Evolutionary conservation across 1,140 invertebrate genomes (phyloP).

Genomic region (Drosophila lini): DNA sequence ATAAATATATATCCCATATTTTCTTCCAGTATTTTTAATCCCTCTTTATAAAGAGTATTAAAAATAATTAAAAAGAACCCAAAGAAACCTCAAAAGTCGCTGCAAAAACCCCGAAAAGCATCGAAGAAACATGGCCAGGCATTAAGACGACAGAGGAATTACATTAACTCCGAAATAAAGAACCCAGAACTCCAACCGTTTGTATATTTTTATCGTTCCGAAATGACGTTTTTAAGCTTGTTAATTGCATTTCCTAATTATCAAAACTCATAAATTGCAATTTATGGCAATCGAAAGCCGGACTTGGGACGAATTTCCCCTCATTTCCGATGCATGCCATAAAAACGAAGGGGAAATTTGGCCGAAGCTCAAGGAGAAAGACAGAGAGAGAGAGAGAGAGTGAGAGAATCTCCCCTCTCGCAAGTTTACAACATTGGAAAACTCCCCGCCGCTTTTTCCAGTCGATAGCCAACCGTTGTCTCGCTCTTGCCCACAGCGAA

Average conservation of each 20-base stretch:
- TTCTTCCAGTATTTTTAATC: neutral
- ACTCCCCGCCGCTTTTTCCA: slow-evolving; percentile 18
- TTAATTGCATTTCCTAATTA: slow-evolving; percentile 76
- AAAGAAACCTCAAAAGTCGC: neutral
- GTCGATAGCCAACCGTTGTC: slow-evolving; percentile 23
- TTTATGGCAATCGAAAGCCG: slow-evolving; percentile 44
- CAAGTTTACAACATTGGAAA: slow-evolving; percentile 55
- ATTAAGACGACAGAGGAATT: slow-evolving; percentile 37
- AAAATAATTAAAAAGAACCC: neutral
- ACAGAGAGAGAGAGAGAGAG: slow-evolving; percentile 6
- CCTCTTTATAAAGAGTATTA: neutral
- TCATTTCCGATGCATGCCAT: slow-evolving; percentile 63
- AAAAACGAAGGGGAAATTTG: slow-evolving; percentile 52
- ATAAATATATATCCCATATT: neutral
- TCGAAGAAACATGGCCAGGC: neutral
- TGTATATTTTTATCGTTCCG: neutral
- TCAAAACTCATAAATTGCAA: slow-evolving; percentile 66
- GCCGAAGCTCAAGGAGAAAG: slow-evolving; percentile 10
- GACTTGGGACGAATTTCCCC: slow-evolving; percentile 46
- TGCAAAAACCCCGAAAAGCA: neutral
- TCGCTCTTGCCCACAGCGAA: slow-evolving; percentile 46
- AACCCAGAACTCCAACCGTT: neutral
- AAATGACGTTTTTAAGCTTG: slow-evolving; percentile 43
- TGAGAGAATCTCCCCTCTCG: slow-evolving; percentile 61
- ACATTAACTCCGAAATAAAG: slow-evolving; percentile 39